Conservation (phyloP, 2,797 vertebrate genomes). For the Squalus acanthias region DNA sequence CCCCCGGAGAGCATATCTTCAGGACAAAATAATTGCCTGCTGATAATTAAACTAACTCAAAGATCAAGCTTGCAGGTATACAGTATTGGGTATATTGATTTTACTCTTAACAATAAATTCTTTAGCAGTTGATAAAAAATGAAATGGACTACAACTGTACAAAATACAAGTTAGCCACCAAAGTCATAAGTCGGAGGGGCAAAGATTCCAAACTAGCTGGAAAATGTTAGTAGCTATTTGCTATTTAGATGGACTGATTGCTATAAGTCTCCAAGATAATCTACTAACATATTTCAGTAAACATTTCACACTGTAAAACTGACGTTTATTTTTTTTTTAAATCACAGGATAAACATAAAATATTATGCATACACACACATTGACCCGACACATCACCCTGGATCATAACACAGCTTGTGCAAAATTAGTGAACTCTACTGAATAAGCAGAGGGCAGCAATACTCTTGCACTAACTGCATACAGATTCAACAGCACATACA, state of each 20-base stretch:
- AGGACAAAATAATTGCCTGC: neutral
- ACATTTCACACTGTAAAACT: neutral
- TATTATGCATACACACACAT: neutral
- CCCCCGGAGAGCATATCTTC: neutral
- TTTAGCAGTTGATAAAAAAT: neutral
- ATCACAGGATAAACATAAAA: neutral
- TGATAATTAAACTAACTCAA: neutral
- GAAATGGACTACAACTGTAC: neutral
- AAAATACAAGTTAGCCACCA: neutral
- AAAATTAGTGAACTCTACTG: neutral
- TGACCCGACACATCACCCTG: neutral
- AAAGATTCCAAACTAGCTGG: neutral
- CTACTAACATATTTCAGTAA: neutral
- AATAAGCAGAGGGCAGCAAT: neutral
- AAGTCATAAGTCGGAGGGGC: neutral
- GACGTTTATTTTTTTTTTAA: neutral
- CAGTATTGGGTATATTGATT: neutral
- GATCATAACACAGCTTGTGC: neutral
- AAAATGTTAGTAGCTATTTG: slow-evolving; percentile 3
- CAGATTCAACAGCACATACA: too few relatives aligned
- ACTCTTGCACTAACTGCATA: neutral
- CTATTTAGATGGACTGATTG: neutral
- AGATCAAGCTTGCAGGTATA: neutral
- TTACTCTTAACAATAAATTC: neutral
- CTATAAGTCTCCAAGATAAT: neutral